Percentiles rank a stretch among this genome's conserved stretches.
phyloP scores from a whole-genome alignment of 2,888 invertebrate species.

The Melanostoma scalare region DNA sequence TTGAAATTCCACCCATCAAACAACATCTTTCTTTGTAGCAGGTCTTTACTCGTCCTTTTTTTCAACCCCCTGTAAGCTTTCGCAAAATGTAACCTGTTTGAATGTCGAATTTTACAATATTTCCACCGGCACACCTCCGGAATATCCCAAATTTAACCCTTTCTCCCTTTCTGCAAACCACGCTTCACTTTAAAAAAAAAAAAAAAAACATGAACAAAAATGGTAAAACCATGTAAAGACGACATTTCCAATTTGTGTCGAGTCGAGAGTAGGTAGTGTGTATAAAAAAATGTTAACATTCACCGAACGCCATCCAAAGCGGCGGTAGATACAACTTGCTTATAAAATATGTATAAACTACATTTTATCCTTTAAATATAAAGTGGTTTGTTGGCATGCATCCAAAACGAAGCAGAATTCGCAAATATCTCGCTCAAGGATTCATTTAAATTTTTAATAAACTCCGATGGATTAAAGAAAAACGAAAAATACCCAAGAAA shows the following conservation, averaged over 20 bases:
- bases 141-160: constrained; percentile 49
- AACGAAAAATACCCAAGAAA: constrained; percentile 5
- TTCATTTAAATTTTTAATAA: constrained; percentile 71
- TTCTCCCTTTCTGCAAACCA: constrained; percentile 37
- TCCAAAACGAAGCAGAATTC: constrained; percentile 43
- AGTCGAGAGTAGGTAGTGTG: neutral
- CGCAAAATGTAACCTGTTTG: constrained; percentile 54
- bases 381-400: constrained; percentile 66
- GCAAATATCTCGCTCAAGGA: constrained; percentile 71
- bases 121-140: constrained; percentile 19
- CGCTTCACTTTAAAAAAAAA: constrained; percentile 39
- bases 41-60: neutral
- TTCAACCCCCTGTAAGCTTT: constrained; percentile 12
- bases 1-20: constrained; percentile 68
- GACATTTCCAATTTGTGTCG: constrained; percentile 73
- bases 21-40: constrained; percentile 50
- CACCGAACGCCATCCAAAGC: constrained; percentile 28
- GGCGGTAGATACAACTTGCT: constrained; percentile 1
- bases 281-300: constrained; percentile 53
- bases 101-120: constrained; percentile 53
- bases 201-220: constrained; percentile 14
- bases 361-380: constrained; percentile 71
- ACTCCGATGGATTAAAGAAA: constrained; percentile 31
- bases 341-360: constrained; percentile 70
- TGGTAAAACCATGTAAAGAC: constrained; percentile 65